phyloP scores from a whole-genome alignment of 1,140 invertebrate genomes.

The Matsumurasca onukii region DNA sequence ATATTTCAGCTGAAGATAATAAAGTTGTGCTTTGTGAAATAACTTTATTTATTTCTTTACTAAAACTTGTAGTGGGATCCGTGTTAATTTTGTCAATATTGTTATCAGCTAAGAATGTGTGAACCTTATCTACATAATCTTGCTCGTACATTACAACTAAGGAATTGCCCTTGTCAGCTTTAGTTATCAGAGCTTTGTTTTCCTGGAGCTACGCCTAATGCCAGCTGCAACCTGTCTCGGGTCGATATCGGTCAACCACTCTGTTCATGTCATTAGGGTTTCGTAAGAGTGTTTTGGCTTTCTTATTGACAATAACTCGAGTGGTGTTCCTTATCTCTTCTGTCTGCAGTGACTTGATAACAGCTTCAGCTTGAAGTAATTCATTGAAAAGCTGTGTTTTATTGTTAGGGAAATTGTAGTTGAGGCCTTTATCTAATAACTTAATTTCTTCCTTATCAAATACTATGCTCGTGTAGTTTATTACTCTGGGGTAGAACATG shows the following conservation, averaged over 20 bases:
- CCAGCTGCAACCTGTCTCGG: background rate
- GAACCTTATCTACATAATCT: background rate
- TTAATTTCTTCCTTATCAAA: conserved; percentile 3
- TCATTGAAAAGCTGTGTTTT: background rate
- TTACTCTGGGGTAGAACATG: background rate
- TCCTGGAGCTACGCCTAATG: background rate
- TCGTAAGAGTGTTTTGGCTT: background rate
- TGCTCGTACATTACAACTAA: background rate
- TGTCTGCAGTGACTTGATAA: background rate
- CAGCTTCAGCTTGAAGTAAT: background rate
- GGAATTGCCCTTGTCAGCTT: conserved; percentile 2
- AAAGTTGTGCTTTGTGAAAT: conserved; percentile 1
- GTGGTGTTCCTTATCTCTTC: background rate
- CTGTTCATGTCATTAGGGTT: background rate
- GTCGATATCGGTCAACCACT: background rate
- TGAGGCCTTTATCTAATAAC: conserved; percentile 2
- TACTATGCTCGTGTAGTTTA: background rate
- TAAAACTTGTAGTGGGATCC: background rate
- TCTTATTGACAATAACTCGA: background rate
- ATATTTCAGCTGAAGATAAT: background rate
- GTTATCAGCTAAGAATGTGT: background rate
- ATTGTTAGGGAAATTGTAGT: background rate
- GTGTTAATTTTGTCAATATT: background rate
- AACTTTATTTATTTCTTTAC: background rate
- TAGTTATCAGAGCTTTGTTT: background rate